A percentile compares a stretch with the other conserved stretches of the same genome.
phyloP scores from a whole-genome alignment of 2,113 vertebrate genomes.

The Tursiops truncatus region DNA sequence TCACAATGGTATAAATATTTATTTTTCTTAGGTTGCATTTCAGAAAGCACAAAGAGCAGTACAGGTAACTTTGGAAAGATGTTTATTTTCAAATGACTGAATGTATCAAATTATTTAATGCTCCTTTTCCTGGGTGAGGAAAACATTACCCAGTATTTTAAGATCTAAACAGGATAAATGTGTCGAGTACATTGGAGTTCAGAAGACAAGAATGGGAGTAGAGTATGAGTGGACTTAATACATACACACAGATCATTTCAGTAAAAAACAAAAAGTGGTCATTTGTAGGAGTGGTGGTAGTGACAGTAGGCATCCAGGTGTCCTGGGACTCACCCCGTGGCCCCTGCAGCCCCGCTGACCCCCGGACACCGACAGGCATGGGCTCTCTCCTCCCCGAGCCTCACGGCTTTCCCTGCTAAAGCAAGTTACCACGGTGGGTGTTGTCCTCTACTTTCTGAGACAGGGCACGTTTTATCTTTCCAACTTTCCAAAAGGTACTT shows the following conservation, averaged over 20 bases:
- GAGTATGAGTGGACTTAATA: neutral
- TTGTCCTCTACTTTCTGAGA: neutral
- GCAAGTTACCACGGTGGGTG: accelerated
- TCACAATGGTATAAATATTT: no score
- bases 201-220: neutral
- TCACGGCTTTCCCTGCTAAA: neutral
- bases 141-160: neutral
- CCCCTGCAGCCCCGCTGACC: no score
- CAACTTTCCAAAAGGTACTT: neutral
- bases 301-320: no score
- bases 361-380: accelerated
- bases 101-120: neutral
- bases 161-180: neutral
- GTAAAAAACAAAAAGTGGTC: no score
- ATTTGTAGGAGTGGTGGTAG: no score
- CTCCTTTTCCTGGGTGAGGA: neutral
- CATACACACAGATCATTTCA: neutral
- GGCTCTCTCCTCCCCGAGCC: neutral
- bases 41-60: neutral
- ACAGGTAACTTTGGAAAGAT: neutral
- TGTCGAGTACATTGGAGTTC: neutral
- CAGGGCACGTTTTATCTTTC: neutral
- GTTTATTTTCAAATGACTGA: neutral
- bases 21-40: neutral
- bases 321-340: accelerated